These are phyloP conservation scores for Oscheius sp. DNA, from an alignment of 1,140 invertebrate species.

Conservation along the genomic window DNA sequence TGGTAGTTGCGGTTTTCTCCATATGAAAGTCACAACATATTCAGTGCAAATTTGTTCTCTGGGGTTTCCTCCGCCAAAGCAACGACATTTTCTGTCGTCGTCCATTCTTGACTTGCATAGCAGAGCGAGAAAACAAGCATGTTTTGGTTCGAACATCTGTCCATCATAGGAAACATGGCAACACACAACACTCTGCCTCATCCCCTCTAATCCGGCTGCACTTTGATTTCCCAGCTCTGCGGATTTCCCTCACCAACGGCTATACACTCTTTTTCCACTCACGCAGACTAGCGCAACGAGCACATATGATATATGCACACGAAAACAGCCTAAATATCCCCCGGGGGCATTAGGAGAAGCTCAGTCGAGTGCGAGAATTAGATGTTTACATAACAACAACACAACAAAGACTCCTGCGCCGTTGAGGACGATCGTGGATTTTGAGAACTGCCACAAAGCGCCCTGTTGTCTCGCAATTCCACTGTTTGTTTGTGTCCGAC, in stretches of 20 bases:
- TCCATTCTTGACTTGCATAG: too few relatives aligned
- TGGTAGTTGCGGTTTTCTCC: too few relatives aligned
- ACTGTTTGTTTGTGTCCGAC: too few relatives aligned
- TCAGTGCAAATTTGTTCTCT: too few relatives aligned
- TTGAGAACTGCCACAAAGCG: too few relatives aligned
- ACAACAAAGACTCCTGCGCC: not conserved
- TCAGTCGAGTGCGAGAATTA: not conserved
- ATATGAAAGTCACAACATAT: too few relatives aligned
- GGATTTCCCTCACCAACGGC: not conserved
- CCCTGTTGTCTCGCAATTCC: too few relatives aligned
- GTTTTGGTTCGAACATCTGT: not conserved
- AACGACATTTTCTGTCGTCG: too few relatives aligned
- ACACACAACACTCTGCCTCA: not conserved
- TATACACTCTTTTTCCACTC: not conserved
- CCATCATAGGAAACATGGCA: not conserved
- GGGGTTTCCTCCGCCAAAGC: too few relatives aligned
- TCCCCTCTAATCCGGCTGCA: not conserved
- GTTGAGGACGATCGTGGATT: not conserved
- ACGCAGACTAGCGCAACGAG: not conserved
- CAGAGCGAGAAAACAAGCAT: too few relatives aligned
- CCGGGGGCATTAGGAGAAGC: conserved; percentile 4
- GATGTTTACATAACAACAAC: conserved; percentile 6
- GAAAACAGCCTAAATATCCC: conserved; percentile 7
- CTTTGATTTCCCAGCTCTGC: not conserved
- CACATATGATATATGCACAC: conserved; percentile 1